A percentile compares a stretch with the other conserved stretches of the same genome.
Conservation (phyloP, 2,797 vertebrate species). For the Coluber constrictor region DNA sequence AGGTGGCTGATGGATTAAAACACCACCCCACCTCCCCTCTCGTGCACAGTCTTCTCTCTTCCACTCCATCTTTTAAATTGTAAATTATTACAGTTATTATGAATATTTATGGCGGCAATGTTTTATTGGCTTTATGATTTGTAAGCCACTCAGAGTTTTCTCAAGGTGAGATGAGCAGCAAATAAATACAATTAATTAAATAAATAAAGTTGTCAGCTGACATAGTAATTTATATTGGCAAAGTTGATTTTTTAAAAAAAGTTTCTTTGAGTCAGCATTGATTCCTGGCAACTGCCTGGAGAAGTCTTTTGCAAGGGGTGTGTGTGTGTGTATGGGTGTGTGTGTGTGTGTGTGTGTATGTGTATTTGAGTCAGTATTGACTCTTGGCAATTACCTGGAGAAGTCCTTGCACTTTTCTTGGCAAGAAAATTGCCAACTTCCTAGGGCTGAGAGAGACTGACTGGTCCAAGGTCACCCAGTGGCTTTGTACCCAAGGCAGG, state of each 20-base stretch:
- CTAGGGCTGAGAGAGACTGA: background rate
- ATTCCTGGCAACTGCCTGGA: no score
- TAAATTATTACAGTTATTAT: background rate
- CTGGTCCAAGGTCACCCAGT: background rate
- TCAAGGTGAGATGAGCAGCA: background rate
- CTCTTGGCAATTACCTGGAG: background rate
- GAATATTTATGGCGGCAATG: background rate
- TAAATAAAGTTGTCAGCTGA: background rate
- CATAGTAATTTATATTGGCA: background rate
- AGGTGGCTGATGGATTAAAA: background rate
- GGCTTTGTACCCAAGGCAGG: background rate
- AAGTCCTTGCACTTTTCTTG: background rate
- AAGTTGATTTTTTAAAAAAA: background rate
- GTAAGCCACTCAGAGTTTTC: background rate
- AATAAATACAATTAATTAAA: background rate
- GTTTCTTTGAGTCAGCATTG: no score
- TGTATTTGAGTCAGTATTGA: background rate
- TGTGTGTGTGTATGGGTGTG: no score
- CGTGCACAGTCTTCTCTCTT: background rate
- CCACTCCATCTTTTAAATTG: background rate
- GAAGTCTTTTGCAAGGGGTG: no score
- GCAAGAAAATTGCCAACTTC: background rate
- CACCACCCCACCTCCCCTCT: no score
- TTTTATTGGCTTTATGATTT: background rate
- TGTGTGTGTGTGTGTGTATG: no score